Base-by-base conservation (phyloP, 2,888 invertebrate species). In the Amitus sp. region DNA sequence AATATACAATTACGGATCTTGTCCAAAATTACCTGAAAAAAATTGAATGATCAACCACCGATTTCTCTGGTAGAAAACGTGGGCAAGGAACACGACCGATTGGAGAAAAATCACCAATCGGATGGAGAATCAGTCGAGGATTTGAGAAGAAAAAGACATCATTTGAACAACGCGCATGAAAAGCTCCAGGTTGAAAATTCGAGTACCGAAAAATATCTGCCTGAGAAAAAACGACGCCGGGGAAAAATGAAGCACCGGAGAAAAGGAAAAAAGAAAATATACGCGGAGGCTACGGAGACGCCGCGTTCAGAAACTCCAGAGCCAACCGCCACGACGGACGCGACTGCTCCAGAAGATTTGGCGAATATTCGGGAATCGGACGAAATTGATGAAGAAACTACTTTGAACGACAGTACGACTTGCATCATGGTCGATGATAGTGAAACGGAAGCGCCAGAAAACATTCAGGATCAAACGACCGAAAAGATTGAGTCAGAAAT, bases 321-420 rank as follows among this genome's bases (percentile, higher is more conserved):
- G 19, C 9, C n/a, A 42, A 42, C 9, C n/a, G 13, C 13, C n/a
- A 9, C 13, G 4, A 12, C n/a, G 2, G 34, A 34, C 18, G 7
- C 20, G 4, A 39, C 9, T 17, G 3, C 33, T 13, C 15, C 18
- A 2, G 15, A 7, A 2, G 6, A 39, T 13, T 39, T 13, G 3
- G 6, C 6, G 9, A n/a, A 4, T 13, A 17, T 10, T 17, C 4
- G 17, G 2, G 17, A 13, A 39, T 9, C 18, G n/a, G 20, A 10
- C 4, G 19, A 20, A 19, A 18, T 42, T n/a, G 5, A 2, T 13
- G 43, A 20, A 23, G 27, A 20, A 13, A 13, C 2, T 12, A 43
- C 23, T 27, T 43, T 15, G 4, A 20, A 43, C 23, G 43, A 43
- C 43, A 23, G 23, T 6, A 43, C 43, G n/a, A 43, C 43, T 23